Evolutionary conservation across 2,888 invertebrate species (phyloP).

Genomic region (Coenonympha arcania): DNA sequence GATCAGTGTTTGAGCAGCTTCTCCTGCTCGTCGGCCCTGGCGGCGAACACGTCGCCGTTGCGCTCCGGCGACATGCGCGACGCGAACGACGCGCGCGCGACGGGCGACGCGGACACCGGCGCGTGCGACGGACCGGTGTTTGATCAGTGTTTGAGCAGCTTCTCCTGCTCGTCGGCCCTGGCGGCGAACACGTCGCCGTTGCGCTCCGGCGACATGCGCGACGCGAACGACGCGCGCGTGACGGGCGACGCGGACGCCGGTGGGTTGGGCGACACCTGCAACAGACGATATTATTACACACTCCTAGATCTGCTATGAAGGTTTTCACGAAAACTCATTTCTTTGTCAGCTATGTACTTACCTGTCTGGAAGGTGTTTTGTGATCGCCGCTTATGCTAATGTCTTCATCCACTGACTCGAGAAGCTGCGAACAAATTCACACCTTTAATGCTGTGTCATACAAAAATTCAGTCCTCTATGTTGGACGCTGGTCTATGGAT

Average conservation of each 20-base stretch:
- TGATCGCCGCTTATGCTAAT: constrained; percentile 73
- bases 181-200: constrained; percentile 46
- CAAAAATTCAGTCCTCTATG: neutral
- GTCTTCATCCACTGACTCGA: constrained; percentile 86
- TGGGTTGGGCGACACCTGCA: constrained; percentile 58
- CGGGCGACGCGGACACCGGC: constrained; percentile 55
- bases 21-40: constrained; percentile 51
- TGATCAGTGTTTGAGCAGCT: constrained; percentile 40
- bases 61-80: constrained; percentile 42
- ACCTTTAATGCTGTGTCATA: too few relatives aligned
- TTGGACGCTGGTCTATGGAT: too few relatives aligned
- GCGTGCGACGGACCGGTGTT: constrained; percentile 48
- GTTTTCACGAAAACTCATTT: neutral
- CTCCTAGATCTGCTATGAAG: neutral
- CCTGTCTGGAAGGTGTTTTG: constrained; percentile 65
- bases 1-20: constrained; percentile 43
- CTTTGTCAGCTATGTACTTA: constrained; percentile 25
- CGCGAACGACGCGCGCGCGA: constrained; percentile 45
- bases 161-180: constrained; percentile 52
- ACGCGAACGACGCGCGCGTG: constrained; percentile 45
- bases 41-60: constrained; percentile 44
- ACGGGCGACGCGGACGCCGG: constrained; percentile 54
- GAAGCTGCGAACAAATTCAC: constrained; percentile 63
- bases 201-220: constrained; percentile 41
- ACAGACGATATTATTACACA: neutral